Conservation (phyloP, 2,888 invertebrate species). For the Scelioninae gen. 1 region DNA sequence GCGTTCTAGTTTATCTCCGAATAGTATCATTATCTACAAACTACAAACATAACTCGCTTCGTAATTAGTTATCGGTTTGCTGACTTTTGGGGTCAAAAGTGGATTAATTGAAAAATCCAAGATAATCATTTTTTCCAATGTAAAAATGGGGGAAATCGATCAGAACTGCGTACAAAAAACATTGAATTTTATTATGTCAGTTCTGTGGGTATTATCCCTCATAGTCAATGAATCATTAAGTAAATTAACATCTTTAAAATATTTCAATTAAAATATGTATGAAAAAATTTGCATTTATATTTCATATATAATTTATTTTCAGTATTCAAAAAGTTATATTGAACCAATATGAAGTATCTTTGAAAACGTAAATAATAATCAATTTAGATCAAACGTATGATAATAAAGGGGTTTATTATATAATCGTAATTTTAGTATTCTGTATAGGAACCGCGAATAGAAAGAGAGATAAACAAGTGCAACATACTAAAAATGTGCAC, state of each 20-base stretch:
- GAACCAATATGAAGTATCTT: neutral
- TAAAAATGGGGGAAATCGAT: slow-evolving; percentile 14
- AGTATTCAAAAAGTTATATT: too few relatives aligned
- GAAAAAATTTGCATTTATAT: too few relatives aligned
- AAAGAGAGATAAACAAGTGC: slow-evolving; percentile 37
- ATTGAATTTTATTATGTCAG: neutral
- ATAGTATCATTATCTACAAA: slow-evolving; percentile 66
- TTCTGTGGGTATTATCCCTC: too few relatives aligned
- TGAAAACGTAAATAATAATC: slow-evolving; percentile 19
- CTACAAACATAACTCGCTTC: slow-evolving; percentile 64
- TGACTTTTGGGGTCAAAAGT: slow-evolving; percentile 66
- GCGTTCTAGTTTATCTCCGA: slow-evolving; percentile 60
- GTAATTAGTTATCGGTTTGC: slow-evolving; percentile 68
- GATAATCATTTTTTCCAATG: slow-evolving; percentile 35
- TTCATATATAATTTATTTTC: too few relatives aligned
- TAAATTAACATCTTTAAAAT: too few relatives aligned
- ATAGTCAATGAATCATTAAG: too few relatives aligned
- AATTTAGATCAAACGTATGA: slow-evolving; percentile 36
- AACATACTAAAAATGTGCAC: slow-evolving; percentile 43
- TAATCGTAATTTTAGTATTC: slow-evolving; percentile 50
- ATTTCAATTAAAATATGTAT: too few relatives aligned
- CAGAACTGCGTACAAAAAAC: slow-evolving; percentile 1
- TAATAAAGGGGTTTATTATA: slow-evolving; percentile 32
- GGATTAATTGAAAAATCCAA: slow-evolving; percentile 56
- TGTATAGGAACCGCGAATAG: slow-evolving; percentile 35